Base-by-base conservation (phyloP, 2,888 invertebrate species). In the Apoda limacodes region DNA sequence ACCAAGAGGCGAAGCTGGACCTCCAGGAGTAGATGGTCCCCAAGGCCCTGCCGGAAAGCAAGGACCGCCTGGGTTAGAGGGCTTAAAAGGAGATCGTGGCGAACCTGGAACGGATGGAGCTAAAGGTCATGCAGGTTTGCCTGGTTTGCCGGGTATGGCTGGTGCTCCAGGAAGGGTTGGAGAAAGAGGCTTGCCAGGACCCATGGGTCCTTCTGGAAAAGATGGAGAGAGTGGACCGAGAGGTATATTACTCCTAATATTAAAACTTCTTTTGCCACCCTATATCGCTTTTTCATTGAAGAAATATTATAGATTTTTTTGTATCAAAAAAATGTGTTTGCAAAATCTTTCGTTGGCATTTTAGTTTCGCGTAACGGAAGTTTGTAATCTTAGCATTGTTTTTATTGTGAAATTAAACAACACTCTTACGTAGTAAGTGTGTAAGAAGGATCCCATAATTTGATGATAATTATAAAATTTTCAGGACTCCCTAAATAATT, bases 51-150 rank as follows among this genome's bases (percentile, higher is more conserved):
- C 90, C 40, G 95, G 95, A 20, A 90, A 90, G 62, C 78, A 87
- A 28, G 94, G 92, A 2, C 84, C 87, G 3, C 80, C 87, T 13
- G 95, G 95, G 1, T 53, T 84, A 2, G 88, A 91, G 51, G 95
- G 94, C 3, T 53, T 67, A 0, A 90, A 90, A 35, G 85, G 85
- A 14, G 83, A 83, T 31, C 49, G 72, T 2, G 85, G 85, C 1
- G 87, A 87, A 39, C 37, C 71, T 1, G 93, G 93, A 2, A 75
- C 83, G 1, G 87, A 88, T 52, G 93, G 93, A 12, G 69, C 84
- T 2, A 93, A 92, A 59, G 93, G 93, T 5, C 93, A 93, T 54
- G 82, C 90, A 22, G 93, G 93, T n/a, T 69, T 93, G 22, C 88
- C 88, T 40, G 93, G 94, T 4, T 62, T 93, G 19, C 92, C 92